Base-by-base conservation (phyloP, 2,113 vertebrate genomes). In the Micronisus gabar region DNA sequence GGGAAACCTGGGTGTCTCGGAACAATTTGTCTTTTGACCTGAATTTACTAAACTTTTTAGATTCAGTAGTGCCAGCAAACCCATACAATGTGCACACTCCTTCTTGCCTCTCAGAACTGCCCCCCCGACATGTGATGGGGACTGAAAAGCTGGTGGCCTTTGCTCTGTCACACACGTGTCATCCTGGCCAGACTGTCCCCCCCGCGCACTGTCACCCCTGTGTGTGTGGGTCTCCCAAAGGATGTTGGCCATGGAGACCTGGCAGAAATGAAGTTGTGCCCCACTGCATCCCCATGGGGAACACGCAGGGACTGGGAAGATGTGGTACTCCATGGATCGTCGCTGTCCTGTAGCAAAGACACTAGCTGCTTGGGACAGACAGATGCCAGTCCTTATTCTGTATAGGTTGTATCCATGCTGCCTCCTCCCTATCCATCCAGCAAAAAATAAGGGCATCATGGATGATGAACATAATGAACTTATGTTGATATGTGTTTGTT, bases 171-270 rank as follows among this genome's bases (percentile, higher is more conserved):
- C 61, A 53, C 26, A 32, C 5, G 20, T 1, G 0, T 36, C 19
- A 50, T 21, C 19, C 62, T 75, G 78, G 7, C 13, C 15, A 48
- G 55, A 25, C 7, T 27, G 17, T 9, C 4, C 22, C 36, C 52
- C 27, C 6, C 0, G 0, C 16, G 9, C 15, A 5, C 19, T 74
- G 12, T 48, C 4, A 5, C 3, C 20, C 6, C 18, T 50, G 6
- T 67, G 21, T 81, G 17, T 47, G 21, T 74, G 52, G 5, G 13
- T 78, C 58, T 87, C 73, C 48, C 65, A 87, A 34, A 56, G 6
- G 8, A 23, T 5, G 2, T 6, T 38, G 48, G 7, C 48, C 4
- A 10, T 12, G 38, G 36, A 82, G 17, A 34, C 11, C 20, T 85
- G 34, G 16, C 11, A 66, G 22, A 68, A 62, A 48, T 19, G 12